phyloP scores from a whole-genome alignment of 2,113 vertebrate genomes.

The Rostratula benghalensis region DNA sequence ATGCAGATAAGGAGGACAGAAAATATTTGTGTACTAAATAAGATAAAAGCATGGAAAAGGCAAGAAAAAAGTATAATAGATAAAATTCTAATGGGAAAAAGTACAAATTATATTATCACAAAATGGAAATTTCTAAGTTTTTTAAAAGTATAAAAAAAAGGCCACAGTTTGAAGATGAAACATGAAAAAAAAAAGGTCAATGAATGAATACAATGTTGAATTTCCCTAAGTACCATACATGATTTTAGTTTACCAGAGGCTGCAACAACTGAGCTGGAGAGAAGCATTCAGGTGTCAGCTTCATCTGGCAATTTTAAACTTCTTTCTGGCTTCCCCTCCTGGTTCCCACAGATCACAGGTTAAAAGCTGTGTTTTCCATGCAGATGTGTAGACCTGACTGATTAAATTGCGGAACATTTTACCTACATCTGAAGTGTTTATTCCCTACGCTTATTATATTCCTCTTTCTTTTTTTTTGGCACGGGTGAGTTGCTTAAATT shows the following conservation, averaged over 20 bases:
- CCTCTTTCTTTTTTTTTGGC: neutral
- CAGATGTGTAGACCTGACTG: neutral
- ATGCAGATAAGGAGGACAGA: neutral
- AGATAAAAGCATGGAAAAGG: neutral
- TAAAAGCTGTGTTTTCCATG: neutral
- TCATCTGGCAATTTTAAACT: neutral
- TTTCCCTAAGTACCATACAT: constrained; percentile 6
- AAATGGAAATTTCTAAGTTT: neutral
- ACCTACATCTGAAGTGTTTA: neutral
- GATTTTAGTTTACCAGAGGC: constrained; percentile 22
- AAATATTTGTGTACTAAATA: neutral
- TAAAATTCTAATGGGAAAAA: neutral
- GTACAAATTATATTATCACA: neutral
- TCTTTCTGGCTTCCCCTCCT: neutral
- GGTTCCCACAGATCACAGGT: neutral
- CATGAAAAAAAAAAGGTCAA: neutral
- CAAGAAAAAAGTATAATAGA: neutral
- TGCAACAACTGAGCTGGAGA: neutral
- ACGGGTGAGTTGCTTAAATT: neutral
- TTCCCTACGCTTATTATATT: neutral
- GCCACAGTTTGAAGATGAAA: neutral
- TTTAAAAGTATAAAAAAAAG: neutral
- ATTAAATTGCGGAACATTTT: neutral
- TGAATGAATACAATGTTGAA: constrained; percentile 22
- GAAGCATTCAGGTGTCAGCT: neutral